Evolutionary conservation across 2,888 invertebrate genomes (phyloP), one percentile per base, ranked within the genome.

Genomic region (Leptopilina myrica): DNA sequence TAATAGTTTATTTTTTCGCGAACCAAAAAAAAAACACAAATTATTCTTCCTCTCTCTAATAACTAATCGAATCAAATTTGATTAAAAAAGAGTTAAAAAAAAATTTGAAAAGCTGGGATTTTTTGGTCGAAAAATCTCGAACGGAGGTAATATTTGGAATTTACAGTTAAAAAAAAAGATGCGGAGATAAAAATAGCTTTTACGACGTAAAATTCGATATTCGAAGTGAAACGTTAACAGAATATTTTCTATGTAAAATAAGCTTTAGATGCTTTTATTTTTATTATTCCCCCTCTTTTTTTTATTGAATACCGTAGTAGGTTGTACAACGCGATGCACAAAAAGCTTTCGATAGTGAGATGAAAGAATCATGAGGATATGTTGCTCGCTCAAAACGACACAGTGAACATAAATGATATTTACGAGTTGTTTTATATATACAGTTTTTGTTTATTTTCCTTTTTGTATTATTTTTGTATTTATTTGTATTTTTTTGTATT

Each of bases 341-440:
- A 73, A 56, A 69, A 73, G 11, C 56, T 56, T 73, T 53, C 33
- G 12, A 69, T 15, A 69, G 43, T 66, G 15, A 43, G 43, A 66
- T 66, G 43, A 43, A 66, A 66, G 15, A 66, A 43, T n/a, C 7
- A n/a, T n/a, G 15, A 43, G 43, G 8, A n/a, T 20, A 20, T 66
- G 43, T 12, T 43, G 40, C 6, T 8, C 12, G 20, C 46, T 67
- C 20, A 6, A 73, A 62, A 56, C 33, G 73, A 33, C 53, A 56
- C 14, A 11, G 73, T 40, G 53, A 53, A 53, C 56, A 56, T 73
- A 56, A 69, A 73, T 33, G 33, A 53, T 73, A n/a, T 73, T 73
- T 56, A 73, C 26, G 56, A 73, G 56, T 73, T 33, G 73, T 73
- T 73, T n/a, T 56, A 56, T 53, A 69, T 43, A 66, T 46, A 66